These are phyloP conservation scores for Phorcus lineatus DNA, from an alignment of 2,888 invertebrate genomes.

Conservation along the genomic window DNA sequence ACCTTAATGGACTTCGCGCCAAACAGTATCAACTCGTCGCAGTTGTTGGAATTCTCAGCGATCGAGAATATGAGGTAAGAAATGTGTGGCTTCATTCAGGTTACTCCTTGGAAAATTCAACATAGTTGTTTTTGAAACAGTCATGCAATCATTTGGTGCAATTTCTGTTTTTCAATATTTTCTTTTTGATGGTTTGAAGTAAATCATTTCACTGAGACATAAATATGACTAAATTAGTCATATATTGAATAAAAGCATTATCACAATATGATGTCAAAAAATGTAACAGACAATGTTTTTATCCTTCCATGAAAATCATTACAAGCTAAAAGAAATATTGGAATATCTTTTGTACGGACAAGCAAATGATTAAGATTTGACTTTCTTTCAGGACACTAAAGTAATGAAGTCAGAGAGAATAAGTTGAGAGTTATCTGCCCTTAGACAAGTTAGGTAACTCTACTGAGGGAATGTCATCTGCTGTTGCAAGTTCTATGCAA, in stretches of 20 bases:
- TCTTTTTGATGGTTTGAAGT: too few species aligned
- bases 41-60: slow-evolving; percentile 84
- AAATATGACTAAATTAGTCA: too few species aligned
- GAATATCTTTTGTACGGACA: too few species aligned
- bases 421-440: slow-evolving; percentile 35
- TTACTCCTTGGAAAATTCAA: too few species aligned
- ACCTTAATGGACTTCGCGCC: slow-evolving; percentile 86
- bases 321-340: too few species aligned
- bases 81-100: neutral
- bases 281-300: too few species aligned
- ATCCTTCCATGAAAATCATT: too few species aligned
- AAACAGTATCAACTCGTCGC: slow-evolving; percentile 91
- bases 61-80: slow-evolving; percentile 79
- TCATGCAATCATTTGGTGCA: neutral
- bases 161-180: neutral
- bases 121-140: too few species aligned
- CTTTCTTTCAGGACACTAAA: slow-evolving; percentile 47
- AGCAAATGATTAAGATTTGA: too few species aligned
- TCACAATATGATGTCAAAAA: too few species aligned
- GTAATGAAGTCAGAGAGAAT: slow-evolving; percentile 45
- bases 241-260: too few species aligned
- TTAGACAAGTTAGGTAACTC: neutral
- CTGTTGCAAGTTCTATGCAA: slow-evolving; percentile 12
- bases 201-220: too few species aligned
- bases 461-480: neutral